A percentile compares a stretch with the other conserved stretches of the same genome.
Evolutionary conservation across 30 jellyfish, hydroid and myxozoan species (phyloP).

Genomic region (Hydra vulgaris): DNA sequence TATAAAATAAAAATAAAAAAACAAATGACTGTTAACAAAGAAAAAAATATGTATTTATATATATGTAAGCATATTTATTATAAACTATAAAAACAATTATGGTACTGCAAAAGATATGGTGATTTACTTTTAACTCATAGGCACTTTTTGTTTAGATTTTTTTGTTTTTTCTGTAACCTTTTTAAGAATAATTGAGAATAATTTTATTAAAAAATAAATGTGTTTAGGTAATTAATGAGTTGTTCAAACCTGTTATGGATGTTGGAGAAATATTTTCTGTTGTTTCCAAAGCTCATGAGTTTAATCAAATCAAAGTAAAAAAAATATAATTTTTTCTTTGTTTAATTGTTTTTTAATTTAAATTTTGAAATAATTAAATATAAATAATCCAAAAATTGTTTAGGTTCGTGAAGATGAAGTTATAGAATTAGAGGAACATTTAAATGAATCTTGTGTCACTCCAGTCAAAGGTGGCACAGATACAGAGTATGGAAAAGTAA

Average conservation of each 20-base stretch:
- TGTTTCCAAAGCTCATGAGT: slow-evolving; percentile 81
- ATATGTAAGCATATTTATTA: no score
- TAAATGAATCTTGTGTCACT: slow-evolving; percentile 49
- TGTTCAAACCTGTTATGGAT: slow-evolving; percentile 44
- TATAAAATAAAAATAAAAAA: no score
- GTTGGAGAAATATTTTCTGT: slow-evolving; percentile 65
- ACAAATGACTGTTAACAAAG: no score
- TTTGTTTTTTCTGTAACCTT: neutral
- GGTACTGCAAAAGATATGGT: no score
- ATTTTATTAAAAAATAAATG: no score
- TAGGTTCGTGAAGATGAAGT: slow-evolving; percentile 96
- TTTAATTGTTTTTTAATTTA: no score
- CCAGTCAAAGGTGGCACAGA: slow-evolving; percentile 84
- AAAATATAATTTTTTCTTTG: no score
- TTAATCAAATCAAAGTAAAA: slow-evolving; percentile 77
- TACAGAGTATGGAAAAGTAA: slow-evolving; percentile 83
- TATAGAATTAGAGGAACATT: slow-evolving; percentile 68
- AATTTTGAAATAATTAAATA: no score
- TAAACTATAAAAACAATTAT: no score
- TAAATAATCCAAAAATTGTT: no score
- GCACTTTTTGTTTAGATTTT: neutral
- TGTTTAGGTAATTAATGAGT: slow-evolving; percentile 61
- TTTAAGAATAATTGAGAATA: neutral
- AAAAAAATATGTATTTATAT: no score
- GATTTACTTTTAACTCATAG: no score